Evolutionary conservation across 2,888 invertebrate species (phyloP).

Genomic region (Dendrolimus houi): DNA sequence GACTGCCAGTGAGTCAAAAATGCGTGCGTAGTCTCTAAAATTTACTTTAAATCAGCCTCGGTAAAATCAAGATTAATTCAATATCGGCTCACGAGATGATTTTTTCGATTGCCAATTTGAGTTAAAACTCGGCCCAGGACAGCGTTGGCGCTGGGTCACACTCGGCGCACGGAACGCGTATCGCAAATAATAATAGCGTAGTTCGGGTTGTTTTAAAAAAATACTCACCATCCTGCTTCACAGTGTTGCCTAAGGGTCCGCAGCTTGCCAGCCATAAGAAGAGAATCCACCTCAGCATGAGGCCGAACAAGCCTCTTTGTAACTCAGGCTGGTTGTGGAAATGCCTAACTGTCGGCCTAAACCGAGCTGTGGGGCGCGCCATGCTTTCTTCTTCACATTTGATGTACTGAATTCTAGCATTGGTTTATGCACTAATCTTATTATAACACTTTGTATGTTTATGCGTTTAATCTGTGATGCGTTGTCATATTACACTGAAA

Average conservation of each 20-base stretch:
- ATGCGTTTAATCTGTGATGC: neutral
- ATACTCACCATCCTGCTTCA: slow-evolving; percentile 66
- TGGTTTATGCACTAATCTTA: neutral
- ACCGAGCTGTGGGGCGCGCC: slow-evolving; percentile 39
- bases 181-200: no score
- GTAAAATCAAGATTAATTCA: no score
- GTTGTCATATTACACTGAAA: neutral
- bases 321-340: slow-evolving; percentile 69
- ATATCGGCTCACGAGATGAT: no score
- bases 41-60: no score
- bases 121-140: no score
- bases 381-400: slow-evolving; percentile 27
- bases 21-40: no score
- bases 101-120: no score
- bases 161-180: no score
- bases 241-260: slow-evolving; percentile 60
- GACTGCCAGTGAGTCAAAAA: no score
- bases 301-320: slow-evolving; percentile 43
- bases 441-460: neutral
- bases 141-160: no score
- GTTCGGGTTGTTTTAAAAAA: neutral
- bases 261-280: slow-evolving; percentile 63
- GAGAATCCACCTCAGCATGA: slow-evolving; percentile 65
- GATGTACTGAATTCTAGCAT: neutral
- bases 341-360: slow-evolving; percentile 56